Base-by-base conservation (phyloP, 2,797 vertebrate species). In the Tenualosa thibaudeaui region DNA sequence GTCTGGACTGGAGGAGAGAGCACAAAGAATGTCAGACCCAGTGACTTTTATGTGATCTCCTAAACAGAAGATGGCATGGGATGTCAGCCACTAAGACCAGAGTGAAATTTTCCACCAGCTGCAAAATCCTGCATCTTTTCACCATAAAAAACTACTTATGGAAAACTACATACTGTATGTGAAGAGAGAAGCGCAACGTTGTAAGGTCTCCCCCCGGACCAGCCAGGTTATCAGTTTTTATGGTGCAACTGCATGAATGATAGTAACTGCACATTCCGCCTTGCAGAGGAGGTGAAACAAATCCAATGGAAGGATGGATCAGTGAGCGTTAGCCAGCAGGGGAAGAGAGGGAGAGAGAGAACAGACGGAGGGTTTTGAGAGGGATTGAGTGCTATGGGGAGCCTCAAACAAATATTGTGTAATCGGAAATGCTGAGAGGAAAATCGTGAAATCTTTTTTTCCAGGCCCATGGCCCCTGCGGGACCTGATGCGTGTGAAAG, bases 371-470 rank as follows among this genome's bases (percentile, higher is more conserved):
- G 58, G 5, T 19, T 12, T 15, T 19, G 2, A 31, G 71, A 75
- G 26, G 15, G 19, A 17, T 26, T 2, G 13, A 75, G 31, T 40
- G 31, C 37, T 71, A 40, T 49, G n/a, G 78, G 54, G 75, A 85
- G 49, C 83, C 60, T 81, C 31, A 2, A 60, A 75, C 54, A 84
- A 84, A 84, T 58, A 78, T 81, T 51, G n/a, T 37, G 84, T 81
- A 86, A 81, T 88, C 81, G 54, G 46, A 83, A 81, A 68, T 58
- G 83, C 65, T 19, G 40, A 65, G 46, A 82, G 81, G 40, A 24
- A 60, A 82, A 81, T 82, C 46, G 83, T 85, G 81, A 82, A 83
- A 83, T 85, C 82, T 87, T 83, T 86, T 83, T 86, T 43, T 78
- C 81, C 53, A 49, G 81, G 54, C 81, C 37, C 54, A 43, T 8